Base-by-base conservation (phyloP, 2,797 vertebrate species). In the Centroberyx gerrardi region DNA sequence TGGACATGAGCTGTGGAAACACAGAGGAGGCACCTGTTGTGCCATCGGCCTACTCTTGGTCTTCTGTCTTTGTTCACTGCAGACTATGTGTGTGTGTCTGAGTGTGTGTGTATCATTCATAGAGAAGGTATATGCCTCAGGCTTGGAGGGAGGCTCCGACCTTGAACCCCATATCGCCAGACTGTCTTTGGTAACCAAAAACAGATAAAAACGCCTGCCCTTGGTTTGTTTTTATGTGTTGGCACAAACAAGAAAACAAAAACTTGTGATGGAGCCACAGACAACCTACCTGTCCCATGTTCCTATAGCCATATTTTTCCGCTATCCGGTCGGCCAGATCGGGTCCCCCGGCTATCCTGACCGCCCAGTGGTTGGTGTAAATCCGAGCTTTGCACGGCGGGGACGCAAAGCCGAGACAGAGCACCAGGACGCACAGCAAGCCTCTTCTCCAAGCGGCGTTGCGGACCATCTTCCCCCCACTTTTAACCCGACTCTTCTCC, bases 311-410 rank as follows among this genome's bases (percentile, higher is more conserved):
- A 89, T 99, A 99, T 94, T 97, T 98, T 87, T 94, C 95, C 78
- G 98, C 98, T 91, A 99, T 98, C 88, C 95, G 92, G 83, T 97
- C 94, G 82, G 97, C 98, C 88, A 97, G 94, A 40, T 94, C 92
- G 60, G 94, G 82, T 88, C 97, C 98, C 67, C 97, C 98, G 62
- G 93, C 70, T 93, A 99, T 99, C 94, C 97, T 95, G 83, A 99
- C 97, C 78, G 98, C 98, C 98, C 98, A 99, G 95, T 99, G 98
- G 97, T 99, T 99, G 92, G 98, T 99, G 96, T 97, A 99, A 85
- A 97, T 95, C 91, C 97, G 96, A 93, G 97, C 95, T 88, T 94
- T 87, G 95, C 96, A 97, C 93, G 95, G 95, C 64, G 96, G 95
- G 81, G 95, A 93, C 87, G 95, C 92, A 82, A 96, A 95, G 89